Base-by-base conservation (phyloP, 2,797 vertebrate genomes). In the Carapus acus region DNA sequence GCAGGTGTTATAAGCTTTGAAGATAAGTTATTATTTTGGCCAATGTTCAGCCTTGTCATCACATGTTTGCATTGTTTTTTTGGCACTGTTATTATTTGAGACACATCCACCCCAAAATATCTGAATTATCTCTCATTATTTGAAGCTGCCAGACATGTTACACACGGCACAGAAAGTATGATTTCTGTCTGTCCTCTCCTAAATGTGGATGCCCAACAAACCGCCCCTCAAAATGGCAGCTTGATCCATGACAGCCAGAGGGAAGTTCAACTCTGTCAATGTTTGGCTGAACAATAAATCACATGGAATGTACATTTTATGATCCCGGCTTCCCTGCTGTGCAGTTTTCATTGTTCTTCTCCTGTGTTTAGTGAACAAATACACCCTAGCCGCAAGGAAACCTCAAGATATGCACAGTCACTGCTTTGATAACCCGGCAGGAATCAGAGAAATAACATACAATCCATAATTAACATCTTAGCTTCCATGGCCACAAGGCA, bases 311-410 rank as follows among this genome's bases (percentile, higher is more conserved):
- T 49, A 20, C 16, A 56, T 62, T 61, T 58, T 18, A 54, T 40
- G 39, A 48, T 60, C 63, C 39, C 48, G 54, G 47, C 43, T 54
- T 46, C 63, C 49, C 63, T 43, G 61, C 55, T 54, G 27, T 49
- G 17, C 31, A 67, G 63, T 62, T 76, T 62, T 66, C 43, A 45
- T 75, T 77, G 64, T 62, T 56, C 54, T 62, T 31, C 17, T 41
- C 15, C 20, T 3, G 2, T 63, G 49, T 78, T 83, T 78, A 61
- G 54, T 49, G 9, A 67, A 42, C 76, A 77, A 79, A 71, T 48
- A 64, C 57, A 68, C 73, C 56, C 34, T n/a, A 49, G 27, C 56
- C 42, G 62, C 42, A 63, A 43, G 22, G 59, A 60, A 61, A 29
- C 42, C 49, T 5, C 29, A 53, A 20, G 73, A 77, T 77, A 62